phyloP scores from a whole-genome alignment of 2,797 vertebrate genomes.

The Serranus cabrilla region DNA sequence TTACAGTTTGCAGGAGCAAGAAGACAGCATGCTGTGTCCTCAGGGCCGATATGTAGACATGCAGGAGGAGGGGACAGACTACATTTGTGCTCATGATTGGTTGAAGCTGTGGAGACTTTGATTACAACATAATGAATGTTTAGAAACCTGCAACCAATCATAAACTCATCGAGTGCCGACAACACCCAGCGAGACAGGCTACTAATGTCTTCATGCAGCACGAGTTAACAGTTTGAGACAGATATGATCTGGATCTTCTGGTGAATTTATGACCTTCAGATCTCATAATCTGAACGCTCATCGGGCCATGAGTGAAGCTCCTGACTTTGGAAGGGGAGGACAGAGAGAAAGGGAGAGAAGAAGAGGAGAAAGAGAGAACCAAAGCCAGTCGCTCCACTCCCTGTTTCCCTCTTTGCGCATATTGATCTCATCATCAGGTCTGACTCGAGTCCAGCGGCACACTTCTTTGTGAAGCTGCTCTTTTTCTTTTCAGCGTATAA shows the following conservation, averaged over 20 bases:
- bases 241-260: neutral
- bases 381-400: slow-evolving; percentile 66
- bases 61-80: slow-evolving; percentile 24
- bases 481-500: neutral
- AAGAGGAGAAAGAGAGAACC: slow-evolving; percentile 42
- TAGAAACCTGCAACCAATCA: slow-evolving; percentile 46
- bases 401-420: slow-evolving; percentile 80
- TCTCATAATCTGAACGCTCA: slow-evolving; percentile 85
- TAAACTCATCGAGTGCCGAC: slow-evolving; percentile 27
- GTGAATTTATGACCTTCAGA: slow-evolving; percentile 73
- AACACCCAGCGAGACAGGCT: slow-evolving; percentile 6
- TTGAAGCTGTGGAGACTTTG: slow-evolving; percentile 35
- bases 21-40: slow-evolving; percentile 67
- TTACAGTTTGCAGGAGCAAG: slow-evolving; percentile 18
- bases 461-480: slow-evolving; percentile 31
- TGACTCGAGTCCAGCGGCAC: slow-evolving; percentile 19
- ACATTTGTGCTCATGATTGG: slow-evolving; percentile 43
- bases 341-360: slow-evolving; percentile 6
- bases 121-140: slow-evolving; percentile 1
- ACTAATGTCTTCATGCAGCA: neutral
- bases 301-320: slow-evolving; percentile 64
- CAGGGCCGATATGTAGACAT: slow-evolving; percentile 51
- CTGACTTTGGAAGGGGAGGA: slow-evolving; percentile 50
- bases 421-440: slow-evolving; percentile 81
- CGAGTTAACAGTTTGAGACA: neutral